Conservation (phyloP, 2,797 vertebrate species). For the Sebastes trivittatus region DNA sequence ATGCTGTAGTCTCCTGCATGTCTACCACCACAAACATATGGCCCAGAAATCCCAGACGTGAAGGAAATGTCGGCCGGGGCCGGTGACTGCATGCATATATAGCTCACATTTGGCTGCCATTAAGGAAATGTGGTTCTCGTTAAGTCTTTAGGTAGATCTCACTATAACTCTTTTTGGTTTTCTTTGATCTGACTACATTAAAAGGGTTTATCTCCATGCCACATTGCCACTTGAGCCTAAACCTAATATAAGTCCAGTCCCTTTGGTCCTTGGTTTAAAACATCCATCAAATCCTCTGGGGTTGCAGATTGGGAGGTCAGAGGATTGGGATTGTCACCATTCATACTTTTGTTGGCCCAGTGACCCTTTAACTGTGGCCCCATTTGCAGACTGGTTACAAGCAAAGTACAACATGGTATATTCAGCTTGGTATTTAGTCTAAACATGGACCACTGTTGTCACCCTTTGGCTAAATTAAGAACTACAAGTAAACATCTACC, state of each 20-base stretch:
- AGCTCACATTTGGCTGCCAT: constrained; percentile 47
- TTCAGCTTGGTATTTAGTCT: not conserved
- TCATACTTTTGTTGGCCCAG: not conserved
- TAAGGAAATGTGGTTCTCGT: constrained; percentile 21
- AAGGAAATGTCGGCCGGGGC: constrained; percentile 12
- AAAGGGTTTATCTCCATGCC: constrained; percentile 1
- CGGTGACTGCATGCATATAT: constrained; percentile 32
- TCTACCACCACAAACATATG: constrained; percentile 55
- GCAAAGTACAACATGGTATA: not conserved
- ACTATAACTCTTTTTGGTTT: not conserved
- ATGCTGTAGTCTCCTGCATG: constrained; percentile 49
- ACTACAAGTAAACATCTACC: constrained; percentile 22
- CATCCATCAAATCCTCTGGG: constrained; percentile 6
- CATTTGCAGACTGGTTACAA: not conserved
- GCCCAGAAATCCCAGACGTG: constrained; percentile 40
- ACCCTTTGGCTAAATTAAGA: constrained; percentile 36
- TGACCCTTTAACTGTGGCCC: not conserved
- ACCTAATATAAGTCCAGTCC: not conserved
- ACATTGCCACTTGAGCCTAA: not conserved
- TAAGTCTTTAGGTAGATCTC: constrained; percentile 14
- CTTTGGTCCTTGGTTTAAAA: constrained; percentile 25
- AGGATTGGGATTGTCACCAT: constrained; percentile 2
- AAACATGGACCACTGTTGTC: constrained; percentile 24
- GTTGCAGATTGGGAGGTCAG: constrained; percentile 20
- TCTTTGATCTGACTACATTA: constrained; percentile 11